phyloP scores from a whole-genome alignment of 2,888 invertebrate species.

The Orchesellides sinensis region DNA sequence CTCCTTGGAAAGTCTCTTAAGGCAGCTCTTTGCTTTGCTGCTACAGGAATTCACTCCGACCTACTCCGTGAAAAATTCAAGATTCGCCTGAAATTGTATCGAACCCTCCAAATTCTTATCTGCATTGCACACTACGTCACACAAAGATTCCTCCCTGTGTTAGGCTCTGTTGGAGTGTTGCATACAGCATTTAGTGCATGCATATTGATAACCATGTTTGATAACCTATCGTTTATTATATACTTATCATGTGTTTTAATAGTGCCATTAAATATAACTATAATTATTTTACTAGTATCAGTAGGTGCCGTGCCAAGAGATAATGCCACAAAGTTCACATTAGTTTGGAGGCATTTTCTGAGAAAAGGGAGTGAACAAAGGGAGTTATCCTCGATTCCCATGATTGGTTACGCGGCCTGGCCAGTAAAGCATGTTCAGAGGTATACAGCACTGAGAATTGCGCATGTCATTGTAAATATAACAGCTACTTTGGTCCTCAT shows the following conservation, averaged over 20 bases:
- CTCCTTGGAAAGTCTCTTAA: too few species aligned
- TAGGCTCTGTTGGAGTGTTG: neutral
- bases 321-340: neutral
- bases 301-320: neutral
- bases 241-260: neutral
- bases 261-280: neutral
- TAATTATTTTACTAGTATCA: neutral
- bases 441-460: neutral
- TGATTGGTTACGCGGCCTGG: neutral
- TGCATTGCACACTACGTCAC: neutral
- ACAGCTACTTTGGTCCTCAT: too few species aligned
- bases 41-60: too few species aligned
- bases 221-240: neutral
- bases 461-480: neutral
- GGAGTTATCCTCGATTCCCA: neutral
- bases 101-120: neutral
- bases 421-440: neutral
- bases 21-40: too few species aligned
- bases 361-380: neutral
- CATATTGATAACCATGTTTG: neutral
- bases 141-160: neutral
- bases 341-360: neutral
- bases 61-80: too few species aligned
- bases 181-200: neutral
- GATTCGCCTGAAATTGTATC: neutral